Percentiles rank a stretch among this genome's conserved stretches.
Evolutionary conservation across 2,888 invertebrate species (phyloP).

Genomic region (Microdon myrmicae): DNA sequence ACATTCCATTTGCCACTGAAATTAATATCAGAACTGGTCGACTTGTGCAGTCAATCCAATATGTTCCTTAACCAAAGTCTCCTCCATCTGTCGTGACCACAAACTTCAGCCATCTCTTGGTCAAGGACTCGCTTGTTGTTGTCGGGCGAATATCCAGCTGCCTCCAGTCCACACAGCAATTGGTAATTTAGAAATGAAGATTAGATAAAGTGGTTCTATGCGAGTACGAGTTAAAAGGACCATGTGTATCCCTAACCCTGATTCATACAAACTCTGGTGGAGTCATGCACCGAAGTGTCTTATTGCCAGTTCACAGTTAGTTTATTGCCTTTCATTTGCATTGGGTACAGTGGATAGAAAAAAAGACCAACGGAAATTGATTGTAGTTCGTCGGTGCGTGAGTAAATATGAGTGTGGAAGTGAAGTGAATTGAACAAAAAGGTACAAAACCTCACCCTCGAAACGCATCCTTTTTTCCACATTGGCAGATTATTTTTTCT

Average conservation of each 20-base stretch:
- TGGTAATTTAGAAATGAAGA: slow-evolving; percentile 39
- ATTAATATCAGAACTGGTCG: slow-evolving; percentile 14
- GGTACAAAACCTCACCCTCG: neutral
- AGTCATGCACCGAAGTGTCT: neutral
- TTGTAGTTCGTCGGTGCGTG: slow-evolving; percentile 54
- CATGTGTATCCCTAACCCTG: too few relatives aligned
- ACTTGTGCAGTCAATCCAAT: slow-evolving; percentile 7
- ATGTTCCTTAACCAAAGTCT: slow-evolving; percentile 20
- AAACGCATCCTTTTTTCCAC: too few relatives aligned
- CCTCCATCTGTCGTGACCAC: slow-evolving; percentile 5
- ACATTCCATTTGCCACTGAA: slow-evolving; percentile 23
- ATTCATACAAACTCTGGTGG: neutral
- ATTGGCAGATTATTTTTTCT: too few relatives aligned
- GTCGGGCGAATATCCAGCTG: neutral
- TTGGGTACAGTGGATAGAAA: slow-evolving; percentile 12
- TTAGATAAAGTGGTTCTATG: slow-evolving; percentile 42
- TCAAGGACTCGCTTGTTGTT: neutral
- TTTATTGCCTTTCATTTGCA: slow-evolving; percentile 38
- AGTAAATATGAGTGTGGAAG: slow-evolving; percentile 13
- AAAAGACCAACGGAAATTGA: slow-evolving; percentile 46
- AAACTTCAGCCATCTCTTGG: neutral
- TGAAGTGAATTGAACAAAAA: neutral
- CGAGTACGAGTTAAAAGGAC: too few relatives aligned
- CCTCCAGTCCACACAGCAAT: neutral
- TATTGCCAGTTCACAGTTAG: slow-evolving; percentile 5